phyloP scores from a whole-genome alignment of 2,888 invertebrate genomes.

The Drymonia ruficornis region DNA sequence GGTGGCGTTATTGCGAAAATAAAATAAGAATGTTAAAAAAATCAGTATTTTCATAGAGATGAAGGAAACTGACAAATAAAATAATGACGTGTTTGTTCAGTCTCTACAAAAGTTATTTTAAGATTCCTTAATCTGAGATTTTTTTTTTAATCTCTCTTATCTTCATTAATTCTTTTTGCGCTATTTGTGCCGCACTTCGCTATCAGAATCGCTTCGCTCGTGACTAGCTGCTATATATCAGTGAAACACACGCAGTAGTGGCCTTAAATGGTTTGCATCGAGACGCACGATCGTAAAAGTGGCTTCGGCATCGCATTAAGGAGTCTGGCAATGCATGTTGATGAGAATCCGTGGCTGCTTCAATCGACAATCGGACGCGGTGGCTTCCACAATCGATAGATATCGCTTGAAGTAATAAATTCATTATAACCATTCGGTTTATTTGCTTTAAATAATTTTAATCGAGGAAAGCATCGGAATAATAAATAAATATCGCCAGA shows the following conservation, averaged over 20 bases:
- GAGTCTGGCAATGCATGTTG: slow-evolving; percentile 46
- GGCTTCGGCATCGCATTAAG: slow-evolving; percentile 49
- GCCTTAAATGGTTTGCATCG: slow-evolving; percentile 55
- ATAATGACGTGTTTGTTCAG: no score
- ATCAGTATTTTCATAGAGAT: no score
- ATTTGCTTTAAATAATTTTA: no score
- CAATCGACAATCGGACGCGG: slow-evolving; percentile 39
- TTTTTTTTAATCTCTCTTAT: neutral
- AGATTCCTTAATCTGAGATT: no score
- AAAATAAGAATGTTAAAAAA: no score
- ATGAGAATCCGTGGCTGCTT: slow-evolving; percentile 41
- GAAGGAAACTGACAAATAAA: no score
- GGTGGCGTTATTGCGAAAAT: no score
- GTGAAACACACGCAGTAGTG: slow-evolving; percentile 49
- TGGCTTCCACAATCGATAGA: slow-evolving; percentile 39
- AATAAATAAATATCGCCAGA: no score
- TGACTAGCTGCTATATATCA: slow-evolving; percentile 44
- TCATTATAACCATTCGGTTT: slow-evolving; percentile 20
- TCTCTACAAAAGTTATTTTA: no score
- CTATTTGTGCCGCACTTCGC: slow-evolving; percentile 31
- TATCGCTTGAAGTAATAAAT: slow-evolving; percentile 33
- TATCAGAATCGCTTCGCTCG: slow-evolving; percentile 46
- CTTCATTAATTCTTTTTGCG: slow-evolving; percentile 1
- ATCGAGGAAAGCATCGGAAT: no score
- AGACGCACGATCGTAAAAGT: slow-evolving; percentile 54